phyloP scores from a whole-genome alignment of 2,888 invertebrate species.

The Lacanobia wlatinum region DNA sequence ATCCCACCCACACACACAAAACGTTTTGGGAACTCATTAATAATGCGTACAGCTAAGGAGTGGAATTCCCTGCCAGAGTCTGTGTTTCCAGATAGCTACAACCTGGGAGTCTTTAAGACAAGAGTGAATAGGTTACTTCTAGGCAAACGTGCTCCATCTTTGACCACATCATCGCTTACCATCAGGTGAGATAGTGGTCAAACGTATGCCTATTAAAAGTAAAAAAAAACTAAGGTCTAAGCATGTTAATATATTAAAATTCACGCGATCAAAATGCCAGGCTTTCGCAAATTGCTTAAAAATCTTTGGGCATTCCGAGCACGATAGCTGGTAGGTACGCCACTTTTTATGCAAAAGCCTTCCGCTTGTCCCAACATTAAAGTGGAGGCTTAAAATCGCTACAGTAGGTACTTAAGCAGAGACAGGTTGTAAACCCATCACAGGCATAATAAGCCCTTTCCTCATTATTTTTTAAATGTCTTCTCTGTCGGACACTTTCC shows the following conservation, averaged over 20 bases:
- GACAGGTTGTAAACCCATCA: slow-evolving; percentile 58
- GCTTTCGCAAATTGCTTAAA: slow-evolving; percentile 40
- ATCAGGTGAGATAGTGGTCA: too few species aligned
- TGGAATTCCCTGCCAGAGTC: too few species aligned
- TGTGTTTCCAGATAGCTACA: too few species aligned
- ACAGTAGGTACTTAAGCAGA: slow-evolving; percentile 50
- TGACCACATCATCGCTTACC: too few species aligned
- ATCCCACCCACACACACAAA: too few species aligned
- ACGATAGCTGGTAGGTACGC: slow-evolving; percentile 21
- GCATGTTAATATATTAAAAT: slow-evolving; percentile 17
- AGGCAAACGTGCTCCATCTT: too few species aligned
- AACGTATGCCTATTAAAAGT: too few species aligned
- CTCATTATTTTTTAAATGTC: slow-evolving; percentile 52
- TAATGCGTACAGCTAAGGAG: too few species aligned
- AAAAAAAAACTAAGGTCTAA: neutral
- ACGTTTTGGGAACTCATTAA: too few species aligned
- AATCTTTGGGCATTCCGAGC: slow-evolving; percentile 35
- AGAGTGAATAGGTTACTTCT: too few species aligned
- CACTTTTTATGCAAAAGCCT: slow-evolving; percentile 57
- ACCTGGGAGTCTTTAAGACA: too few species aligned
- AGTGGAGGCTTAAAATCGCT: slow-evolving; percentile 50
- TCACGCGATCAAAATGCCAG: slow-evolving; percentile 17
- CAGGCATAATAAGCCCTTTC: slow-evolving; percentile 42
- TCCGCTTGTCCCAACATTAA: slow-evolving; percentile 45
- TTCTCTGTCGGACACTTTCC: slow-evolving; percentile 8